Percentiles rank a stretch among this genome's conserved stretches.
phyloP scores from a whole-genome alignment of 30 jellyfish, hydroid and myxozoan genomes.

The Pelagia noctiluca region DNA sequence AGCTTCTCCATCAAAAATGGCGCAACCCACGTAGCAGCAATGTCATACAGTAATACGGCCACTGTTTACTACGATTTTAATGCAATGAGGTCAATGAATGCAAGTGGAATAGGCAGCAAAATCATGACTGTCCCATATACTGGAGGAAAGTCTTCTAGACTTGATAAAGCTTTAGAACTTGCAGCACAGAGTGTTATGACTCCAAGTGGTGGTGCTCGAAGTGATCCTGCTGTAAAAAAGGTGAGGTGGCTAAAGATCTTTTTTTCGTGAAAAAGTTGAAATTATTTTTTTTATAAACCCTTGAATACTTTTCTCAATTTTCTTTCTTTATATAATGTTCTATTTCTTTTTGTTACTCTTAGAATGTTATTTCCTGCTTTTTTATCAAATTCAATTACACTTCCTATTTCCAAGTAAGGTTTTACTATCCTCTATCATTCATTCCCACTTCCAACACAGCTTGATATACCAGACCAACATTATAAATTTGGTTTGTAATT shows the following conservation, averaged over 20 bases:
- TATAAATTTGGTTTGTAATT: no score
- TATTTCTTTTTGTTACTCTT: background rate
- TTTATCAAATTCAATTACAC: no score
- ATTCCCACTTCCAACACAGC: no score
- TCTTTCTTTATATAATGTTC: no score
- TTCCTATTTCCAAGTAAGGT: no score
- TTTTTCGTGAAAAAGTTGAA: no score
- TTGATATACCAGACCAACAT: no score
- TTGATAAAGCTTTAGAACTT: constrained; percentile 81
- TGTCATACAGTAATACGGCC: constrained; percentile 91
- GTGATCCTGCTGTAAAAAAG: constrained; percentile 51
- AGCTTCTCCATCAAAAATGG: constrained; percentile 60
- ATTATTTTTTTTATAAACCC: no score
- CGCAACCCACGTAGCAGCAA: constrained; percentile 87
- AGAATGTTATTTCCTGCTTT: background rate
- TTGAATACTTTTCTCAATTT: no score
- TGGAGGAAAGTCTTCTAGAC: constrained; percentile 82
- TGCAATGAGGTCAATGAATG: constrained; percentile 22
- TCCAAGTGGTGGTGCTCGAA: constrained; percentile 52
- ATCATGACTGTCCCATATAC: constrained; percentile 75
- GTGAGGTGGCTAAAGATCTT: no score
- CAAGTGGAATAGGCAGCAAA: constrained; percentile 51
- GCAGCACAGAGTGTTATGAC: constrained; percentile 76
- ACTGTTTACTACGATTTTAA: constrained; percentile 70
- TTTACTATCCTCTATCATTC: no score